Percentiles rank a stretch among this genome's conserved stretches.
These are phyloP conservation scores for Nebria brevicollis DNA, from an alignment of 2,888 invertebrate species.

Conservation along the genomic window DNA sequence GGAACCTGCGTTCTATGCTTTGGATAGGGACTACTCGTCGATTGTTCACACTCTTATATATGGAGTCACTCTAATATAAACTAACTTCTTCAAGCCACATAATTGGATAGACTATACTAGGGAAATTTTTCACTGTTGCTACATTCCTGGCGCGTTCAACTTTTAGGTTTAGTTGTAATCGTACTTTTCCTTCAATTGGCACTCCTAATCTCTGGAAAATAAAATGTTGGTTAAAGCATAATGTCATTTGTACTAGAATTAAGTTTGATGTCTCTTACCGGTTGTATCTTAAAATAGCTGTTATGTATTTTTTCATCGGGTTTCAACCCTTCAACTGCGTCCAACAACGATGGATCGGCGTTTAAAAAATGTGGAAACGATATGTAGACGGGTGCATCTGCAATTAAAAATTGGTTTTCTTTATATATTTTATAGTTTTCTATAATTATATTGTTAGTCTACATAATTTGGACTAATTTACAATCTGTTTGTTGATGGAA, in stretches of 20 bases:
- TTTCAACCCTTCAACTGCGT: slow-evolving; percentile 76
- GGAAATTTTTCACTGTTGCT: slow-evolving; percentile 78
- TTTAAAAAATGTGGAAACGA: slow-evolving; percentile 92
- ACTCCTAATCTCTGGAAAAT: slow-evolving; percentile 81
- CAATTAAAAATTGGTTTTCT: slow-evolving; percentile 49
- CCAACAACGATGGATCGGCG: slow-evolving; percentile 75
- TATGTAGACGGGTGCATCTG: slow-evolving; percentile 87
- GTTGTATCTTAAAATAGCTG: slow-evolving; percentile 86
- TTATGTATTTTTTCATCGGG: slow-evolving; percentile 77
- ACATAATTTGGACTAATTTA: no score
- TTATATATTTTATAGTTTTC: neutral
- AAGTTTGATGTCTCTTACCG: slow-evolving; percentile 67
- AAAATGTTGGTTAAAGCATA: neutral
- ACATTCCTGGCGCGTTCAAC: slow-evolving; percentile 79
- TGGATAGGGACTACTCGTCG: no score
- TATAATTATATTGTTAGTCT: no score
- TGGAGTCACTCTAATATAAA: no score
- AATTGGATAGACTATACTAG: slow-evolving; percentile 83
- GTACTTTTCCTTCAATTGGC: slow-evolving; percentile 82
- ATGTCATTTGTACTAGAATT: no score
- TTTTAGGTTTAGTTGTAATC: slow-evolving; percentile 84
- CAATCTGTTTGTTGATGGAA: no score
- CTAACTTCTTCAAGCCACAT: slow-evolving; percentile 89
- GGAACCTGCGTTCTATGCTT: no score
- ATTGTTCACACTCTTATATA: no score